Conservation (phyloP, 92 coral and sea anemone genomes). For the Epizoanthus ramosus region DNA sequence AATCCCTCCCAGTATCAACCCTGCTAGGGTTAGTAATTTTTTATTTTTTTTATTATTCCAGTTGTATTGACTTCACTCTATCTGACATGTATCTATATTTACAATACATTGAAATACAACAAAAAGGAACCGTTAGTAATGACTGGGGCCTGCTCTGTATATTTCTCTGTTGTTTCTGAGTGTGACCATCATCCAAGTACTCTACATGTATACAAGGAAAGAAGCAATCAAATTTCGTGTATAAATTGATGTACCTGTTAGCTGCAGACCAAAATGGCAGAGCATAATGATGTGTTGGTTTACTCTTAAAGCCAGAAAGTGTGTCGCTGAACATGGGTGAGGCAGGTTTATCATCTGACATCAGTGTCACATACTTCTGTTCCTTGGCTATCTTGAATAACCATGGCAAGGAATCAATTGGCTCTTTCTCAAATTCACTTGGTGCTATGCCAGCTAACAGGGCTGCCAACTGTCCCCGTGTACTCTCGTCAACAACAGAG, state of each 20-base stretch:
- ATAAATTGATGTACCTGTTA: slow-evolving; percentile 49
- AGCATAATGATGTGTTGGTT: slow-evolving; percentile 76
- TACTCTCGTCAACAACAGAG: slow-evolving; percentile 67
- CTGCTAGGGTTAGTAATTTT: no score
- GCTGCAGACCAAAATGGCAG: slow-evolving; percentile 82
- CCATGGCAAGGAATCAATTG: slow-evolving; percentile 67
- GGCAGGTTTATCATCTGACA: slow-evolving; percentile 73
- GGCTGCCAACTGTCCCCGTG: slow-evolving; percentile 62
- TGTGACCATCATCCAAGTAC: no score
- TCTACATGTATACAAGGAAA: no score
- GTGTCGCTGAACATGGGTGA: slow-evolving; percentile 68
- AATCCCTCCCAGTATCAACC: no score
- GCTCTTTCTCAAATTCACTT: not conserved
- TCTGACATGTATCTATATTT: no score
- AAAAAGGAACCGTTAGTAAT: no score
- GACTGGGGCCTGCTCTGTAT: no score
- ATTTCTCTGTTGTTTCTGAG: no score
- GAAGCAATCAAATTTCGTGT: not conserved
- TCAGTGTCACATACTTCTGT: slow-evolving; percentile 75
- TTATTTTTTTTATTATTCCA: no score
- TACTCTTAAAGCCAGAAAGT: slow-evolving; percentile 61
- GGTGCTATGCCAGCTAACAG: slow-evolving; percentile 53
- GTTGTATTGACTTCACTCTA: no score
- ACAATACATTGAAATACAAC: no score
- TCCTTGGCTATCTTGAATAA: slow-evolving; percentile 74